phyloP scores from a whole-genome alignment of 1,140 invertebrate genomes.

The Oppia nitens region DNA sequence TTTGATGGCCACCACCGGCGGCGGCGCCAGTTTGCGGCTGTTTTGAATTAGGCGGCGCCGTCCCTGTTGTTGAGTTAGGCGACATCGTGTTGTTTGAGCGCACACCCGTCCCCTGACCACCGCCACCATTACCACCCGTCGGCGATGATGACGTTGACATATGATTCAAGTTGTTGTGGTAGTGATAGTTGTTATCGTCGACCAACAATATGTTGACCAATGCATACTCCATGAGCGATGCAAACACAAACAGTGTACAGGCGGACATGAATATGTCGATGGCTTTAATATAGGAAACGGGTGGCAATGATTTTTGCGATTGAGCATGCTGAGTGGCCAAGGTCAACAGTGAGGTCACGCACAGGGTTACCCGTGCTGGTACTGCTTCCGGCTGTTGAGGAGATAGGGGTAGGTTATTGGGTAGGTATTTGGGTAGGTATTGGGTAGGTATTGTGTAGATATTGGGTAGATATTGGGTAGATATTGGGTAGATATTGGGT shows the following conservation, averaged over 20 bases:
- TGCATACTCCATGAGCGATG: conserved; percentile 84
- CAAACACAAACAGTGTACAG: conserved; percentile 52
- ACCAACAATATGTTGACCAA: conserved; percentile 53
- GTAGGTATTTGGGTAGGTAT: no score
- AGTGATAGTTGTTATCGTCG: conserved; percentile 6
- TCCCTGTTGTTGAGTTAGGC: background rate
- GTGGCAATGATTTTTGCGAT: conserved; percentile 54
- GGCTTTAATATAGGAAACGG: conserved; percentile 66
- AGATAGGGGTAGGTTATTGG: no score
- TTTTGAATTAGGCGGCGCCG: background rate
- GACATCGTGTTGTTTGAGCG: background rate
- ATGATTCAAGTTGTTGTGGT: background rate
- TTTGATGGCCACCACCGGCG: background rate
- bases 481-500: no score
- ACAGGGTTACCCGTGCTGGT: conserved; percentile 27
- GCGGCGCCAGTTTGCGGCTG: background rate
- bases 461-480: no score
- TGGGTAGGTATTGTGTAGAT: background rate
- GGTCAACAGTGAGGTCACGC: conserved; percentile 42
- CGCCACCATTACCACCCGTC: background rate
- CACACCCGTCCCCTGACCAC: background rate
- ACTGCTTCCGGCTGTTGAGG: conserved; percentile 25
- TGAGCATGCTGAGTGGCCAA: conserved; percentile 50
- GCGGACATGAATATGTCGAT: conserved; percentile 23
- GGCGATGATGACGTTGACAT: no score